A percentile compares a stretch with the other conserved stretches of the same genome.
Evolutionary conservation across 2,113 vertebrate genomes (phyloP).

Genomic region (Varanus salvator): DNA sequence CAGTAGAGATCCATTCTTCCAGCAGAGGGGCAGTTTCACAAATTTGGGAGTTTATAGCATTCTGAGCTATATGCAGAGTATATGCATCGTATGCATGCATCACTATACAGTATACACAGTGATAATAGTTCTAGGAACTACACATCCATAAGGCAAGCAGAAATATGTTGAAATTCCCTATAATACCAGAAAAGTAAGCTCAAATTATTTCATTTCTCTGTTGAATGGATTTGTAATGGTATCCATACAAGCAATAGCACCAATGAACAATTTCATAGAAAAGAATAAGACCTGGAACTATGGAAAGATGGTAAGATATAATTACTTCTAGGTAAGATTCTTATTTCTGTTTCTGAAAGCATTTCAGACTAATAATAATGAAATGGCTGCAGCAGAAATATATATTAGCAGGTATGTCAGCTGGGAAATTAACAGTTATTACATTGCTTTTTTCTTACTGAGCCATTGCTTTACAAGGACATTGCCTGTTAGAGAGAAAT

Average conservation of each 20-base stretch:
- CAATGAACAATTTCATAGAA: slow-evolving; percentile 19
- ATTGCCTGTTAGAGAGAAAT: slow-evolving; percentile 22
- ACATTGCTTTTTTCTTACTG: background rate
- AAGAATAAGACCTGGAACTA: background rate
- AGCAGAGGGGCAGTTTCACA: background rate
- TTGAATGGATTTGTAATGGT: background rate
- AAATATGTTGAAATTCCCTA: background rate
- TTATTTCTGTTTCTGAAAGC: background rate
- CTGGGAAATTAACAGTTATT: slow-evolving; percentile 16
- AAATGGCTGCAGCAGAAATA: background rate
- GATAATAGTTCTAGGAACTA: background rate
- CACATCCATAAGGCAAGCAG: background rate
- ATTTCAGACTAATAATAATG: background rate
- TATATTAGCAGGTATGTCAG: background rate
- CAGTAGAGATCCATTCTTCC: background rate
- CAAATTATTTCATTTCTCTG: background rate
- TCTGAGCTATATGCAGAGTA: background rate
- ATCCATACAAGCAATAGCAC: background rate
- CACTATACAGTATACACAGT: background rate
- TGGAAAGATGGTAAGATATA: background rate
- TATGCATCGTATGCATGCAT: background rate
- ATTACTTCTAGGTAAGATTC: background rate
- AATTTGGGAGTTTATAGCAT: background rate
- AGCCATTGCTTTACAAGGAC: background rate
- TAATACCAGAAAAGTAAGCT: background rate